Base-by-base conservation (phyloP, 2,888 invertebrate genomes). In the Syrista parreyssii region DNA sequence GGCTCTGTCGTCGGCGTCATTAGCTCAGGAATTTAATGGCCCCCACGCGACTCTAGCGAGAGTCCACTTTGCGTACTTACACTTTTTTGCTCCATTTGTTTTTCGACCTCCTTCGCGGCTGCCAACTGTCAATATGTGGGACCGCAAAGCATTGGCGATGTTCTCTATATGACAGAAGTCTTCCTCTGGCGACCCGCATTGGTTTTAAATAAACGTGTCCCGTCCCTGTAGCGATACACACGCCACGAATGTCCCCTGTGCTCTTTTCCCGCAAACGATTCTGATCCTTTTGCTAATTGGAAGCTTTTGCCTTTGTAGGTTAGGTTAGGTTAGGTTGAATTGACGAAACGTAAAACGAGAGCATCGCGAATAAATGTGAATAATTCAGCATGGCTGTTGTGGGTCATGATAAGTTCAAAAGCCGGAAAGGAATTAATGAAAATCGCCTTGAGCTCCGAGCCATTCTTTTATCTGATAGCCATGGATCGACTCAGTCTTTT, bases 11-110 rank as follows among this genome's bases (percentile, higher is more conserved):
- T 11, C 35, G 74, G 33, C 12, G 74, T 74, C 35, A 74, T 74
- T 74, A 74, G 74, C 9, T 32, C 11, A 34, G 30, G 74, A 74
- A 35, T 35, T 74, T 74, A 74, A 74, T 74, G 33, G 34, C 11
- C 30, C 74, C 23, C 35, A 36, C 23, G 55, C 23, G 55, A 55
- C 55, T 40, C 40, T 55, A 23, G 23, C 40, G 2, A 23, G 40
- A 15, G 40, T 35, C 33, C 36, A 30, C 74, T 74, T 35, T 23
- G 31, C 71, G 31, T 1, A 15, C 23, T 71, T 23, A 1, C 31
- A 4, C 9, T 3, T n/a, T 71, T 12, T 12, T 12, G 11, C 23
- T 71, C 71, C 12, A 9, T 33, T 33, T 71, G 6, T 71, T 31
- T 71, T 33, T 31, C 1, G 6, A 12, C 71, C 32, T 32, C 32